Conservation (phyloP, 92 coral and sea anemone genomes). For the Palythoa grandiflora region DNA sequence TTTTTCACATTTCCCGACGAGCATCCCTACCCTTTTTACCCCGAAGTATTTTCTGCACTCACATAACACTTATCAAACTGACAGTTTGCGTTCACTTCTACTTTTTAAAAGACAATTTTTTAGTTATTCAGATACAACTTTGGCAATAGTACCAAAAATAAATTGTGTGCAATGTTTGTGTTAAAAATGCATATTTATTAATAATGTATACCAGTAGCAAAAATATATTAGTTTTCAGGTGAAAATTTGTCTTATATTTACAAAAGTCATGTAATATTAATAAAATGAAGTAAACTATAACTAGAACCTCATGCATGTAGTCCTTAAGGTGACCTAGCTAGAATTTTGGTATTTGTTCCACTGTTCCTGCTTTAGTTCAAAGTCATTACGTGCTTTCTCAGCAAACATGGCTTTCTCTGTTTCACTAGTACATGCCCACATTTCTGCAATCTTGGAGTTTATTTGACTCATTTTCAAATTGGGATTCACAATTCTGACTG, state of each 20-base stretch:
- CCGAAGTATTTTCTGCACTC: constrained; percentile 7
- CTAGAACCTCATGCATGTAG: not conserved
- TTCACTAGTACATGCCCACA: not conserved
- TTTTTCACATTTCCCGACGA: too few species aligned
- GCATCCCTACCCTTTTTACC: too few species aligned
- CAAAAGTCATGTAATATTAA: not conserved
- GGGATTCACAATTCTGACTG: constrained; percentile 2
- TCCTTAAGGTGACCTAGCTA: constrained; percentile 17
- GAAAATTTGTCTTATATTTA: not conserved
- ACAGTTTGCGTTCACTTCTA: constrained; percentile 24
- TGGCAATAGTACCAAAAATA: not conserved
- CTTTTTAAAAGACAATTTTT: constrained; percentile 5
- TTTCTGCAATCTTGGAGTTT: constrained; percentile 20
- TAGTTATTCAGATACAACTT: not conserved
- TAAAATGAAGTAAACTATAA: not conserved
- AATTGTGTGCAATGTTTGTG: constrained; percentile 14
- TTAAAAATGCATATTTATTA: not conserved
- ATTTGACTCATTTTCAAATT: constrained; percentile 17
- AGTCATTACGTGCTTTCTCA: constrained; percentile 11
- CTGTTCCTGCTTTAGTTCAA: not conserved
- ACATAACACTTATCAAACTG: constrained; percentile 3
- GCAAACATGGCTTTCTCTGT: not conserved
- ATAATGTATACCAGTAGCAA: not conserved
- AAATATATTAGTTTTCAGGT: constrained; percentile 10
- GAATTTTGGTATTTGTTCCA: not conserved